Conservation (phyloP, 2,113 vertebrate species). For the Lethenteron camtschaticum region DNA sequence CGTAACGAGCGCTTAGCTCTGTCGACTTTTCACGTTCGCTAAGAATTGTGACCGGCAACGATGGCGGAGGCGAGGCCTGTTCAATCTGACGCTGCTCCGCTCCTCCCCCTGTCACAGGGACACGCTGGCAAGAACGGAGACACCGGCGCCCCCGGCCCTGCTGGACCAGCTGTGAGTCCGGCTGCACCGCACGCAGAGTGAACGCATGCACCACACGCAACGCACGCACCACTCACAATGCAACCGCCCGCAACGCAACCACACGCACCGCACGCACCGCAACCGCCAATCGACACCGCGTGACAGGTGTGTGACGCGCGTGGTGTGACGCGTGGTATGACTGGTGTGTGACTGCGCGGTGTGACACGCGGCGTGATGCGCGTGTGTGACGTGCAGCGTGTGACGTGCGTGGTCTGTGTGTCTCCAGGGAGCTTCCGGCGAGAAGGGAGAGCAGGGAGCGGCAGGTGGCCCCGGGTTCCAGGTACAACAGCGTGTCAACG, state of each 20-base stretch:
- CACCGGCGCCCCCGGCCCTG: slow-evolving; percentile 4
- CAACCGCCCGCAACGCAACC: background rate
- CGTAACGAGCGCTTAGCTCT: too few relatives aligned
- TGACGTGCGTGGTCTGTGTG: background rate
- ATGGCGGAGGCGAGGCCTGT: too few relatives aligned
- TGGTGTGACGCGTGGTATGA: too few relatives aligned
- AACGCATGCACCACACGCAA: background rate
- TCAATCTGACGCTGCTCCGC: too few relatives aligned
- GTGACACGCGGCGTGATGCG: too few relatives aligned
- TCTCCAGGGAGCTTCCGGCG: slow-evolving; percentile 5
- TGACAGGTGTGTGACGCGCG: too few relatives aligned
- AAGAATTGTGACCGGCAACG: too few relatives aligned
- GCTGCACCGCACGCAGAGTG: background rate
- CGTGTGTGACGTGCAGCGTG: too few relatives aligned
- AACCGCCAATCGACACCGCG: too few relatives aligned
- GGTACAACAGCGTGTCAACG: background rate
- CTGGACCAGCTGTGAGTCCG: background rate
- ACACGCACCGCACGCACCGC: too few relatives aligned
- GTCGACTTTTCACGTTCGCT: too few relatives aligned
- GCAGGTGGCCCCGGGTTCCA: slow-evolving; percentile 1
- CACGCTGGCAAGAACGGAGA: background rate
- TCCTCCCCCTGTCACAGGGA: background rate
- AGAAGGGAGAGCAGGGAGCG: background rate
- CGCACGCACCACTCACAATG: background rate
- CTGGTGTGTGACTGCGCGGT: too few relatives aligned